Evolutionary conservation across 92 coral and sea anemone species (phyloP).

Genomic region (Plumapathes pennacea): DNA sequence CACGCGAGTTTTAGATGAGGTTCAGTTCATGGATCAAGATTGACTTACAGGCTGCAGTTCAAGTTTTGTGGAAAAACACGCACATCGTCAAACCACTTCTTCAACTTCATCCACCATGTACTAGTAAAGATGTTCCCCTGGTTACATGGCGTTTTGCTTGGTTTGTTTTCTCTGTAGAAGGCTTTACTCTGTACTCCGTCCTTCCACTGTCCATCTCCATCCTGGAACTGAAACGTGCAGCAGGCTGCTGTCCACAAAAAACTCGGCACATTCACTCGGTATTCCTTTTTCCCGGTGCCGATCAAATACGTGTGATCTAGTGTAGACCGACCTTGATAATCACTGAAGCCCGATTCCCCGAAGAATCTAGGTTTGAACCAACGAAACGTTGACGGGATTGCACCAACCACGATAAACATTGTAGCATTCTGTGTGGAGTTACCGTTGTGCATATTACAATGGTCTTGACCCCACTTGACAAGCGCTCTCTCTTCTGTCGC

Average conservation of each 20-base stretch:
- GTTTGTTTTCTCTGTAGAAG: conserved; percentile 14
- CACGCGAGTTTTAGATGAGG: too few relatives aligned
- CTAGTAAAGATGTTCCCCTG: too few relatives aligned
- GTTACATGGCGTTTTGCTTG: conserved; percentile 6
- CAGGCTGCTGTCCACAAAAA: conserved; percentile 31
- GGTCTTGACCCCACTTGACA: conserved; percentile 12
- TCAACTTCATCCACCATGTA: too few relatives aligned
- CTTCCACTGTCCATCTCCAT: not conserved
- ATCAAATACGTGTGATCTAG: not conserved
- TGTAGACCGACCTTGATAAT: not conserved
- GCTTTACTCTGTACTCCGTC: conserved; percentile 3
- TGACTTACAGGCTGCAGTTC: too few relatives aligned
- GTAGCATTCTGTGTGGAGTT: not conserved
- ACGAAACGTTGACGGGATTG: conserved; percentile 37
- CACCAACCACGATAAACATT: conserved; percentile 37
- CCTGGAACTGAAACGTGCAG: conserved; percentile 4
- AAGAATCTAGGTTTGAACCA: conserved; percentile 13
- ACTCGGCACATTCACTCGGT: conserved; percentile 13
- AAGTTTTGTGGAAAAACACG: too few relatives aligned
- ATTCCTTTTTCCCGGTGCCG: not conserved
- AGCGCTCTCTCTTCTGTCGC: not conserved
- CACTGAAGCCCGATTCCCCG: conserved; percentile 29
- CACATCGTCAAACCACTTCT: too few relatives aligned
- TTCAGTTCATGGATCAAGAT: too few relatives aligned
- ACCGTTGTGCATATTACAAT: conserved; percentile 3